Percentiles rank a stretch among this genome's conserved stretches.
Conservation (phyloP, 2,888 invertebrate genomes). For the Embidobia sp. region DNA sequence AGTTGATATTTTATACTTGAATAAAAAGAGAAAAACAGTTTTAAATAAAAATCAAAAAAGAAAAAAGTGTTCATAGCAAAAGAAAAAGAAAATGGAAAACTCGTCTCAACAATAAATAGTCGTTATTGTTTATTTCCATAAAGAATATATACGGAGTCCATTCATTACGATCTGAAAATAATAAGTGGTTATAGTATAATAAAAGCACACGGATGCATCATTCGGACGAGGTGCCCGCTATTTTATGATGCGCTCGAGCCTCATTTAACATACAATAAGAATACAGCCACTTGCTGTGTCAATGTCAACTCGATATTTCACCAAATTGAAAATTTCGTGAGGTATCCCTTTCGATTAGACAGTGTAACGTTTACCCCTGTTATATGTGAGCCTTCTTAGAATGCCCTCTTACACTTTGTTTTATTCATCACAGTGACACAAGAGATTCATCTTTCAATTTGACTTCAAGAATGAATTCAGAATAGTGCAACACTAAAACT, state of each 20-base stretch:
- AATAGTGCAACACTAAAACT: too few relatives aligned
- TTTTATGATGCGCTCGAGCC: constrained; percentile 84
- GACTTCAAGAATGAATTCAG: too few relatives aligned
- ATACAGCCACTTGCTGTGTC: constrained; percentile 82
- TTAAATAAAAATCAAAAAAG: too few relatives aligned
- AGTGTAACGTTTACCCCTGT: constrained; percentile 2
- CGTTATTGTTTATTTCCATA: constrained; percentile 71
- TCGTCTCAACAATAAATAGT: constrained; percentile 8
- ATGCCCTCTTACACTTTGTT: constrained; percentile 2
- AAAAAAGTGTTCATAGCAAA: too few relatives aligned
- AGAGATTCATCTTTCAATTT: not conserved
- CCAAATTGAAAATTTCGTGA: constrained; percentile 79
- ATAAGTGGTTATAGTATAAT: constrained; percentile 84
- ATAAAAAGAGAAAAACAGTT: too few relatives aligned
- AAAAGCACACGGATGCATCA: constrained; percentile 84
- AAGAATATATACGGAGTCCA: constrained; percentile 85
- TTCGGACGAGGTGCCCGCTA: constrained; percentile 84
- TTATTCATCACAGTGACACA: constrained; percentile 1
- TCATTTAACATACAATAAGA: constrained; percentile 83
- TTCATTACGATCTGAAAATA: constrained; percentile 85
- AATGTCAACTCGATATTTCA: constrained; percentile 83
- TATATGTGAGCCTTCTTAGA: constrained; percentile 5
- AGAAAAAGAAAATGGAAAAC: too few relatives aligned
- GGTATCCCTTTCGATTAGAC: constrained; percentile 72
- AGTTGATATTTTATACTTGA: too few relatives aligned